phyloP scores from a whole-genome alignment of 2,113 vertebrate species.

The Halichoeres trimaculatus region DNA sequence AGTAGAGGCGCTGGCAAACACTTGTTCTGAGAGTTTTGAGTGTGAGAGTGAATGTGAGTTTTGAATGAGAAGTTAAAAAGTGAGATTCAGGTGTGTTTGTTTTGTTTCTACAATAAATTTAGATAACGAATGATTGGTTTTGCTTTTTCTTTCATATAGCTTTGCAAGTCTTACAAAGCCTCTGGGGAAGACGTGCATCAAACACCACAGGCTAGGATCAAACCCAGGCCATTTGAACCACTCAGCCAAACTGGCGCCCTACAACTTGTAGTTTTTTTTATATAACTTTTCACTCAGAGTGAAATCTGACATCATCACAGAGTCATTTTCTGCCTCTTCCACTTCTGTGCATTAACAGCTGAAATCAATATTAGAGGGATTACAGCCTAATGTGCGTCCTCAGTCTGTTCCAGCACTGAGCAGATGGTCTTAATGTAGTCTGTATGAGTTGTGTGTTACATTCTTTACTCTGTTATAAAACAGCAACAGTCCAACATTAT shows the following conservation, averaged over 20 bases:
- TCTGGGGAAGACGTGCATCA: too few species aligned
- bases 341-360: constrained; percentile 1
- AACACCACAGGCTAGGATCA: too few species aligned
- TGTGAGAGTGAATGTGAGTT: not conserved
- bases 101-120: constrained; percentile 43
- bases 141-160: not conserved
- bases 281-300: too few species aligned
- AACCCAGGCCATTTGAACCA: too few species aligned
- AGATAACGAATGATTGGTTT: not conserved
- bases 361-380: constrained; percentile 13
- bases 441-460: constrained; percentile 29
- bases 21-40: not conserved
- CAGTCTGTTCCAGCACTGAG: not conserved
- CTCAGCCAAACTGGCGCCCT: too few species aligned
- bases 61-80: not conserved
- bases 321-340: too few species aligned
- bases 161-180: too few species aligned
- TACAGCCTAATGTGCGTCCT: constrained; percentile 15
- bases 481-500: not conserved
- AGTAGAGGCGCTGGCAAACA: constrained; percentile 61
- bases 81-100: constrained; percentile 1
- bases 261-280: too few species aligned
- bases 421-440: constrained; percentile 41
- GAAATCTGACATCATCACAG: too few species aligned
- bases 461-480: constrained; percentile 34